Evolutionary conservation across 2,888 invertebrate species (phyloP), one percentile per base, ranked within the genome.

Genomic region (Drosophila mulleri): DNA sequence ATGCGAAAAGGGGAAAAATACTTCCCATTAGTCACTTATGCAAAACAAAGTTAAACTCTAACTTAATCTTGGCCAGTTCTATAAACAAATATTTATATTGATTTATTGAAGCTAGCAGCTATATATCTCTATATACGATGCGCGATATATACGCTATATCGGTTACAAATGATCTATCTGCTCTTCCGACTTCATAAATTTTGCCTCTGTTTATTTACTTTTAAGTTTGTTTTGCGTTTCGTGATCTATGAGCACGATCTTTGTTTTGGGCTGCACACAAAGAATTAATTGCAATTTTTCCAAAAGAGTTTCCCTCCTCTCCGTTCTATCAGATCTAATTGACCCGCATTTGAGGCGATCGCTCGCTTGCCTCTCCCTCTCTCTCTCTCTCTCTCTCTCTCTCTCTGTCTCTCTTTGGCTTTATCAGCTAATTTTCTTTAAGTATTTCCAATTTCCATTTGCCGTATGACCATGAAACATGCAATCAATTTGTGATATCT

Each of bases 401-500:
- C 42, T 18, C 48, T 18, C 18, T 18, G 11, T 5, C 23, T 16
- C n/a, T 7, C 12, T 29, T 54, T 26, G 57, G 18, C 12, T 44
- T 72, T 76, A 81, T 81, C 79, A 76, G 74, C 64, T 64, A 59
- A 79, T 78, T 78, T 71, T 42, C 60, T 48, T 63, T 53, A 54
- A 64, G 54, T 39, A 48, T 67, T 45, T 67, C 11, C 12, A n/a
- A 61, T 35, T 41, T 32, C 39, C 56, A 67, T 61, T 72, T 67
- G 32, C 54, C 67, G 48, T 47, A 78, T 73, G 80, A 75, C 78
- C 68, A 62, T 80, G 81, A 80, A 80, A 75, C 81, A 75, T 68
- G 62, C 73, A 66, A 72, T 66, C 71, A 65, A 67, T 81, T 67
- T 57, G 23, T 71, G 66, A 62, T 82, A 75, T 80, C 75, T 78